These are phyloP conservation scores for Dascillus cervinus DNA, from an alignment of 2,888 invertebrate genomes.

Conservation along the genomic window DNA sequence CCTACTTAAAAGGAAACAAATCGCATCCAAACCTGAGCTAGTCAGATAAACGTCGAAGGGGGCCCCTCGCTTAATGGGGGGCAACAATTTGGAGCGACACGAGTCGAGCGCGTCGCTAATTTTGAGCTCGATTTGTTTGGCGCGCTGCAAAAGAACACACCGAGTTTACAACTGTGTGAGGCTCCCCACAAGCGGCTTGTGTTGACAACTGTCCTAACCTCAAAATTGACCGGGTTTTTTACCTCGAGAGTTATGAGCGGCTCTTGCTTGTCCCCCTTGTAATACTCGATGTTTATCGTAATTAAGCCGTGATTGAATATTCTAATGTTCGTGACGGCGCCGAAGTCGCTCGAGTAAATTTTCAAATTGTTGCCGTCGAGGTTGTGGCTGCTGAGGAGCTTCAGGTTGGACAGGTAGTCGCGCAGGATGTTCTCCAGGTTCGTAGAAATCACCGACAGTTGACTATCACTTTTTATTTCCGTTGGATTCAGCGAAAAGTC, in stretches of 20 bases:
- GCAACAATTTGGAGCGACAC: constrained; percentile 70
- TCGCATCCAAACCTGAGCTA: constrained; percentile 68
- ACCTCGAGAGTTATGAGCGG: constrained; percentile 72
- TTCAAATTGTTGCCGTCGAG: constrained; percentile 64
- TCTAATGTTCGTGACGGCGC: constrained; percentile 62
- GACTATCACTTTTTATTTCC: constrained; percentile 56
- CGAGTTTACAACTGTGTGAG: constrained; percentile 1
- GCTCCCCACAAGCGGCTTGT: no score
- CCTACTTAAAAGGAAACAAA: constrained; percentile 14
- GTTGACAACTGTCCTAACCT: no score
- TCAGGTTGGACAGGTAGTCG: constrained; percentile 64
- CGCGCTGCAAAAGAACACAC: constrained; percentile 51
- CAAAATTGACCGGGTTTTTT: constrained; percentile 30
- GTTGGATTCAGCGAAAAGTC: constrained; percentile 72
- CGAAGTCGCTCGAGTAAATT: constrained; percentile 62
- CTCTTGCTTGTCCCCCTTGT: constrained; percentile 64
- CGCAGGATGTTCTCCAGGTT: constrained; percentile 63
- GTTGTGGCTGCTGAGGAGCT: constrained; percentile 58
- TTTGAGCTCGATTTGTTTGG: constrained; percentile 69
- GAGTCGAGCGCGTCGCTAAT: constrained; percentile 64
- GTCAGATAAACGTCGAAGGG: constrained; percentile 78
- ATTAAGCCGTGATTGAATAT: constrained; percentile 69
- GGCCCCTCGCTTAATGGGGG: constrained; percentile 74
- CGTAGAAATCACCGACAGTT: constrained; percentile 57
- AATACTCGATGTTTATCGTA: constrained; percentile 78